phyloP scores from a whole-genome alignment of 2,888 invertebrate species.

The Rhamphomyia laevipes region DNA sequence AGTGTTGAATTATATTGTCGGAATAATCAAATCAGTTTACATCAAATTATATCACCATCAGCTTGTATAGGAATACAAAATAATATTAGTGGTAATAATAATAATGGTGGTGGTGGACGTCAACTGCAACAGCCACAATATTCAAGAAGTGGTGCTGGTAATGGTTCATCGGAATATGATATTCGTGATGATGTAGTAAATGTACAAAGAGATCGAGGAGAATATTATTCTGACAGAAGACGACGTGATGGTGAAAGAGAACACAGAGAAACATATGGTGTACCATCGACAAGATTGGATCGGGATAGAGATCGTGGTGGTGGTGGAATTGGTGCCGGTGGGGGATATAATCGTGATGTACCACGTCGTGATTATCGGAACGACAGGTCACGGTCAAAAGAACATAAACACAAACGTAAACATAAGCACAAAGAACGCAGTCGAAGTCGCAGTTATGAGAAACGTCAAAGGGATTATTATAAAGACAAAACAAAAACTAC shows the following conservation, averaged over 20 bases:
- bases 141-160: slow-evolving; percentile 20
- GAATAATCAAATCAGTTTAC: slow-evolving; percentile 33
- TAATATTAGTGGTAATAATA: slow-evolving; percentile 6
- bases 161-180: slow-evolving; percentile 19
- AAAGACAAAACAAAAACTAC: background rate
- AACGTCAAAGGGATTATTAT: slow-evolving; percentile 19
- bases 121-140: no score
- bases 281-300: background rate
- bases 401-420: slow-evolving; percentile 31
- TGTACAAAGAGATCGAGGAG: slow-evolving; percentile 19
- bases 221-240: slow-evolving; percentile 12
- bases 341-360: slow-evolving; percentile 19
- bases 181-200: slow-evolving; percentile 19
- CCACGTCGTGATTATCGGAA: slow-evolving; percentile 21
- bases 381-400: slow-evolving; percentile 19
- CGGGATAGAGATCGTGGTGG: no score
- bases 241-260: slow-evolving; percentile 9
- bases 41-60: slow-evolving; percentile 19
- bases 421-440: slow-evolving; percentile 31
- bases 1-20: slow-evolving; percentile 54
- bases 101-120: slow-evolving; percentile 5
- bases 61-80: no score
- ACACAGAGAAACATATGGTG: slow-evolving; percentile 6
- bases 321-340: slow-evolving; percentile 2
- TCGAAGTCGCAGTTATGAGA: slow-evolving; percentile 27